Evolutionary conservation across 2,888 invertebrate species (phyloP).

Genomic region (Tinea semifulvella): DNA sequence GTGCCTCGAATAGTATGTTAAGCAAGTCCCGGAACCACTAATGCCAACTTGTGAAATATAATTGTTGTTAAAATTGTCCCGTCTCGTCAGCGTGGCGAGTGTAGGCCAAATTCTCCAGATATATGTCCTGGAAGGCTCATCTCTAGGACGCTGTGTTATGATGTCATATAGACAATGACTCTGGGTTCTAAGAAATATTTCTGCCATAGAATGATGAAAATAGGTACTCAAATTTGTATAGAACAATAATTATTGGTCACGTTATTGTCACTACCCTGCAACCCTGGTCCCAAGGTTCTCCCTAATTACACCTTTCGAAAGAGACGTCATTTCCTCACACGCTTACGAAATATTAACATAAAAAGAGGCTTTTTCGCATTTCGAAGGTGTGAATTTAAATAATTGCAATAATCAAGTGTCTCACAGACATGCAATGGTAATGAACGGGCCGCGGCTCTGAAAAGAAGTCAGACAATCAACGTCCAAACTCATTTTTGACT

Average conservation of each 20-base stretch:
- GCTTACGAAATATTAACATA: conserved; percentile 61
- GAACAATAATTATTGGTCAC: conserved; percentile 4
- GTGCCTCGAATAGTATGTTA: no score
- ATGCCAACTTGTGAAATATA: no score
- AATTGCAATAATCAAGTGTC: conserved; percentile 61
- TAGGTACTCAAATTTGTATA: no score
- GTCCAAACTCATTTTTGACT: conserved; percentile 14
- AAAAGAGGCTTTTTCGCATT: conserved; percentile 59
- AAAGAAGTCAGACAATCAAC: conserved; percentile 14
- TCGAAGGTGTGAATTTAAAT: conserved; percentile 67
- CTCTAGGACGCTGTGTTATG: no score
- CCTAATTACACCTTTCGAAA: conserved; percentile 66
- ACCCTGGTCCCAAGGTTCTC: conserved; percentile 53
- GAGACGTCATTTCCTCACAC: conserved; percentile 62
- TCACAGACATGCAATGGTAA: conserved; percentile 59
- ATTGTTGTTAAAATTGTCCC: no score
- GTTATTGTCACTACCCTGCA: conserved; percentile 21
- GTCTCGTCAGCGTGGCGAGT: no score
- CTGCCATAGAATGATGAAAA: no score
- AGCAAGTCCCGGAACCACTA: no score
- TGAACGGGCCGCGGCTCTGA: conserved; percentile 37
- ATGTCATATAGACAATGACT: no score
- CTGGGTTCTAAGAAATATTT: no score
- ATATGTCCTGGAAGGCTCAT: no score
- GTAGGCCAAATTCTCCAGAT: no score